Base-by-base conservation (phyloP, 1,140 invertebrate genomes). In the Drosophila novamexicana region DNA sequence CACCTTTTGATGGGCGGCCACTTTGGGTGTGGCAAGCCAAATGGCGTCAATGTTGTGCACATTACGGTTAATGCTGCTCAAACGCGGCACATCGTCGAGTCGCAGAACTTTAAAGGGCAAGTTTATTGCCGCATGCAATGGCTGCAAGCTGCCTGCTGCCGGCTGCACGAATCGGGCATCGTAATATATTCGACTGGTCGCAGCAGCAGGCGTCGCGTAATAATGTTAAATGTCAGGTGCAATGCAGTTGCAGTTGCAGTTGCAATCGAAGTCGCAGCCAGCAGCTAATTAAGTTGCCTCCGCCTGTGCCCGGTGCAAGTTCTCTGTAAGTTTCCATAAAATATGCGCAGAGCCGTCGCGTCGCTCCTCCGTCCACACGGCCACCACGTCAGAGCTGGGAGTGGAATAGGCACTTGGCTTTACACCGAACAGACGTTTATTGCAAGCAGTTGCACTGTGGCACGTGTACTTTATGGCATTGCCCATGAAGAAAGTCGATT, bases 221-320 rank as follows among this genome's bases (percentile, higher is more conserved):
- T 86, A 88, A 88, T 86, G 80, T 86, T 88, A 88, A 86, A 86
- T 86, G 79, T 88, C 83, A 88, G 82, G 82, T 88, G 79, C 82
- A 86, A 62, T 86, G 82, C 83, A 86, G 72, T 49, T 52, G 59
- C 52, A 63, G 42, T 65, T 42, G 76, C 52, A 63, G 42, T 65
- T 42, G 76, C 65, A 75, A 71, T 78, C 65, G 71, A 61, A 68
- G 65, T 44, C 57, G 65, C 40, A 40, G 59, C 59, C 50, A 42
- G 62, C 45, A 71, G 67, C 73, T 75, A 75, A 75, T 75, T 75
- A 70, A 75, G 73, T 75, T 75, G 61, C 73, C 53, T 36, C 42
- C 37, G 45, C 37, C 56, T 16, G 34, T 29, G 36, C 45, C 36
- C 34, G 7, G 22, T 14, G 18, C 61, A 18, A 22, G 32, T 14